Base-by-base conservation (phyloP, 2,888 invertebrate genomes). In the Salpingus planirostris region DNA sequence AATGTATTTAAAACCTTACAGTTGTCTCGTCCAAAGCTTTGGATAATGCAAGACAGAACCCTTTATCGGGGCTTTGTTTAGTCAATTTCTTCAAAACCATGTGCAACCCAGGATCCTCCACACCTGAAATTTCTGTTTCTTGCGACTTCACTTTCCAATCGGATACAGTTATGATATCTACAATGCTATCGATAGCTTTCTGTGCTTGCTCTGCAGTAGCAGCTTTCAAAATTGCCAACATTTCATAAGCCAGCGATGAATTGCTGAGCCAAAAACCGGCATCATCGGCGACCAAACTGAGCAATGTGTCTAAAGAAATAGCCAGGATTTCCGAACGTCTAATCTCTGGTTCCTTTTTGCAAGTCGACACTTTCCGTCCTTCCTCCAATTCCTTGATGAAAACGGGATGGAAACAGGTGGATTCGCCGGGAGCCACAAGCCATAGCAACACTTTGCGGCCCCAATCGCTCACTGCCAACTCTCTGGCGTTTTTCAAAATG, bases 381-480 rank as follows among this genome's bases (percentile, higher is more conserved):
- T 74, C 70, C 43, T 81, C 76, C 8, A 96, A 67, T 48, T 79
- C 75, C 21, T 77, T 73, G 2, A 86, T 74, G 29, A 89, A 76
- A 35, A 70, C 71, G 0, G 92, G 92, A 64, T 90, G 88, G 58
- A 95, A 92, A 41, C 83, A 80, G 28, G 74, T 73, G 0, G 78
- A 71, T 55, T 90, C 82, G 23, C 82, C 79, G 1, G 91, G 87
- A 24, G 84, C 80, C 8, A 95, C 76, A 12, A 96, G 67, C 78
- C 95, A 95, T 36, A 88, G 73, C 29, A 96, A 52, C 1, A 74
- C 71, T 66, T 84, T 83, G 41, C 83, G 76, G 1, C 93, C 95
- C 74, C 83, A 80, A 57, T 86, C 84, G 56, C 82, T 79, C 21
- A 69, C 67, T 1, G 80, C 79, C 15, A 95, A 68, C 3, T 80